Evolutionary conservation across 2,797 vertebrate species (phyloP), one percentile per base, ranked within the genome.

Genomic region (Cyclura pinguis): DNA sequence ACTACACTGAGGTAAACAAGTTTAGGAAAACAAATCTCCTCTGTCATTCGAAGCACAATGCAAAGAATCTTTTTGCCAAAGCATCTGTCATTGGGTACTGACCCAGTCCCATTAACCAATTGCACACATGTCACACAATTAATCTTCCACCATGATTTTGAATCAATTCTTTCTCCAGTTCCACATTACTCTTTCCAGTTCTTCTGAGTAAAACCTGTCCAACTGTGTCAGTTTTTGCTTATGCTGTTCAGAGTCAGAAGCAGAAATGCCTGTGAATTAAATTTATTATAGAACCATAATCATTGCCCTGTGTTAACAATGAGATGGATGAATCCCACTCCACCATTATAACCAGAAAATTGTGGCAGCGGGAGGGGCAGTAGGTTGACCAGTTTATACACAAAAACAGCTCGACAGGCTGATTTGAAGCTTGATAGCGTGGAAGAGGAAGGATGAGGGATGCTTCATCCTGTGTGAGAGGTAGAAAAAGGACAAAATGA

Each of bases 31-130:
- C n/a, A n/a, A 87, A 87, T 87, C 35, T 52, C 64, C 32, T 64
- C 67, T 24, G 18, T 82, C 57, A 57, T 7, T 76, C 76, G 24
- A 74, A 52, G 22, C 6, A 29, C 57, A 76, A 76, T 6, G 42
- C 69, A 55, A 83, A 74, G 80, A 35, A 67, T 90, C 88, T 95
- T 94, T 95, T 69, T 97, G 92, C 97, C 95, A 96, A 97, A 93
- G 92, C 88, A 84, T 95, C 92, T 94, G 91, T 90, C 92, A 95
- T 62, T 91, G 96, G 91, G 94, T 94, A 89, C 94, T 97, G 96
- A 97, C 96, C 96, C 95, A 95, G 92, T 91, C 95, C 95, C 93
- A 96, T 96, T 95, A 97, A 93, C 95, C 96, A 96, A 95, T 96
- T 97, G 95, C 91, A 95, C 89, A 92, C 90, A 96, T 22, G 80